These are phyloP conservation scores for Echiichthys vipera DNA, from an alignment of 2,797 vertebrate genomes.

Conservation along the genomic window DNA sequence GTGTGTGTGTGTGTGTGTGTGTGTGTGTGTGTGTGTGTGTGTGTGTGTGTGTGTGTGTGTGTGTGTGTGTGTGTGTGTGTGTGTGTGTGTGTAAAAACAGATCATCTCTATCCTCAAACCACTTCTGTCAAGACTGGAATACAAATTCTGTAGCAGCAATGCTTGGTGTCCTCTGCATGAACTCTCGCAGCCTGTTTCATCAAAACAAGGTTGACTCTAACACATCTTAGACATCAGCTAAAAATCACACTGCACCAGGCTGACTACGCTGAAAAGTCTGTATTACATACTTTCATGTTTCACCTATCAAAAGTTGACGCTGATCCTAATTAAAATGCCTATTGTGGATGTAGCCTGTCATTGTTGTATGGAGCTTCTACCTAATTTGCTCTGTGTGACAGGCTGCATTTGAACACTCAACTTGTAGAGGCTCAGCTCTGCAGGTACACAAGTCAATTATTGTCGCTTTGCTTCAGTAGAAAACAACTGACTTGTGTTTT, in stretches of 20 bases:
- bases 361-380: slow-evolving; percentile 22
- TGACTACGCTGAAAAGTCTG: slow-evolving; percentile 23
- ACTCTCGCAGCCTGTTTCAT: slow-evolving; percentile 34
- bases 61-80: slow-evolving; percentile 34
- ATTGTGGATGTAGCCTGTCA: slow-evolving; percentile 47
- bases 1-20: too few relatives aligned
- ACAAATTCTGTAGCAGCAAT: slow-evolving; percentile 21
- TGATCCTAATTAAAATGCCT: slow-evolving; percentile 46
- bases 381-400: slow-evolving; percentile 43
- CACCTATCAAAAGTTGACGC: slow-evolving; percentile 47
- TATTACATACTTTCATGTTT: slow-evolving; percentile 28
- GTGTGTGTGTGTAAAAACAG: slow-evolving; percentile 28
- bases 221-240: slow-evolving; percentile 42
- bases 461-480: slow-evolving; percentile 40
- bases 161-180: slow-evolving; percentile 49
- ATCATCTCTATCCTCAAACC: slow-evolving; percentile 43
- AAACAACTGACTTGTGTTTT: slow-evolving; percentile 31
- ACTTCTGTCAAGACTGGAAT: slow-evolving; percentile 38
- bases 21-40: slow-evolving; percentile 31
- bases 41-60: slow-evolving; percentile 32
- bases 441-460: slow-evolving; percentile 57
- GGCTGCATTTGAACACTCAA: slow-evolving; percentile 20
- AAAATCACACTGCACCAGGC: slow-evolving; percentile 29
- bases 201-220: slow-evolving; percentile 34
- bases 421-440: slow-evolving; percentile 23